Percentiles rank a stretch among this genome's conserved stretches.
phyloP scores from a whole-genome alignment of 2,113 vertebrate species.

The Ciconia maguari region DNA sequence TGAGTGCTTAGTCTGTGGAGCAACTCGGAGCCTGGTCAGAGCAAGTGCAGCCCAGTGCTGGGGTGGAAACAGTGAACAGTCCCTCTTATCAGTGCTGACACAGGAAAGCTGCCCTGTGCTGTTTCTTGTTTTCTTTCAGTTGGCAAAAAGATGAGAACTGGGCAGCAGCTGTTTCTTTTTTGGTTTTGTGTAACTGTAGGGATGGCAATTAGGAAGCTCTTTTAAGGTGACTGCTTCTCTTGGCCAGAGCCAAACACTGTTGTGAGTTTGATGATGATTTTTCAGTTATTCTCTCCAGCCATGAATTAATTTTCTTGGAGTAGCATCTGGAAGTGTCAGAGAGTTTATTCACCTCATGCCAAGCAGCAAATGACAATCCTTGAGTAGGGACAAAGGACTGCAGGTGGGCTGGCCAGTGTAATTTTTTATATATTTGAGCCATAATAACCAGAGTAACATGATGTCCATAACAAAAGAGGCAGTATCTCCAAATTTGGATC shows the following conservation, averaged over 20 bases:
- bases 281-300: background rate
- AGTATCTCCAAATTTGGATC: background rate
- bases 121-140: background rate
- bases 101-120: background rate
- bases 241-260: background rate
- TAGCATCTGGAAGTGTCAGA: background rate
- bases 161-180: background rate
- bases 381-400: background rate
- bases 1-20: conserved; percentile 25
- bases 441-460: background rate
- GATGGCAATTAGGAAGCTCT: background rate
- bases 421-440: background rate
- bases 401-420: background rate
- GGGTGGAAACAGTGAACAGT: background rate
- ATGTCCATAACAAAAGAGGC: background rate
- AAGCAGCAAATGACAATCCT: background rate
- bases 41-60: background rate
- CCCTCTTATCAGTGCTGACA: background rate
- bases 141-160: background rate
- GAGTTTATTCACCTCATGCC: background rate
- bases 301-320: background rate
- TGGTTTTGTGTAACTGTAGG: background rate
- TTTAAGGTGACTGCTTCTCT: background rate
- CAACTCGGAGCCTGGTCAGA: background rate
- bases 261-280: background rate